phyloP scores from a whole-genome alignment of 2,888 invertebrate species.

The Teleiodes luculella region DNA sequence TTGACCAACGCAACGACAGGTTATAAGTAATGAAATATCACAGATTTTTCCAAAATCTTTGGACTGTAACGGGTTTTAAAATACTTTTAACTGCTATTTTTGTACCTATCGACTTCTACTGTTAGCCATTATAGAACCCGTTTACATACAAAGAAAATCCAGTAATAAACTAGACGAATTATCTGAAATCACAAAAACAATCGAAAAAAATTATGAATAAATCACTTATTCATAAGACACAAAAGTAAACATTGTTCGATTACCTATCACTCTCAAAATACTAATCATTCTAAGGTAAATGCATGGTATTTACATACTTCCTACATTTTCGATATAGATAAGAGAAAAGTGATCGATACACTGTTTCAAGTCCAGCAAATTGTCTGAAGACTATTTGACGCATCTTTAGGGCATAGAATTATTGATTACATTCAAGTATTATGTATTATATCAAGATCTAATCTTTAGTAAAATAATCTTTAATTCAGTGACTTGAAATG shows the following conservation, averaged over 20 bases:
- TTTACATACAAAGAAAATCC: conserved; percentile 71
- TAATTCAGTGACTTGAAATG: conserved; percentile 74
- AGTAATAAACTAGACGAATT: conserved; percentile 63
- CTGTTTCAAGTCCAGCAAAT: conserved; percentile 50
- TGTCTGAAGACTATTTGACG: conserved; percentile 53
- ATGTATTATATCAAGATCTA: conserved; percentile 56
- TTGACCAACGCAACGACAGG: conserved; percentile 78
- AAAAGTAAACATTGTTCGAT: conserved; percentile 63
- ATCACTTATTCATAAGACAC: conserved; percentile 66
- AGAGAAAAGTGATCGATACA: conserved; percentile 49
- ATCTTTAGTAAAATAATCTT: conserved; percentile 70
- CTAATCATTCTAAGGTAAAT: conserved; percentile 69
- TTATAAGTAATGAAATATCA: conserved; percentile 76
- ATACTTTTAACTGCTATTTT: conserved; percentile 46
- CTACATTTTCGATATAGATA: conserved; percentile 58
- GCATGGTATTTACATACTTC: conserved; percentile 70
- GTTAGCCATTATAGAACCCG: conserved; percentile 63
- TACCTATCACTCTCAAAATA: conserved; percentile 62
- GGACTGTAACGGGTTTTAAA: conserved; percentile 74
- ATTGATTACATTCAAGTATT: conserved; percentile 51
- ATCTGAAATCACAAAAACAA: conserved; percentile 66
- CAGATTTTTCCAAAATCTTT: conserved; percentile 77
- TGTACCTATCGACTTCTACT: conserved; percentile 64
- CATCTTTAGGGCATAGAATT: conserved; percentile 57
- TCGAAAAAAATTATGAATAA: conserved; percentile 53